phyloP scores from a whole-genome alignment of 2,113 vertebrate genomes.

The Amazona guildingii region DNA sequence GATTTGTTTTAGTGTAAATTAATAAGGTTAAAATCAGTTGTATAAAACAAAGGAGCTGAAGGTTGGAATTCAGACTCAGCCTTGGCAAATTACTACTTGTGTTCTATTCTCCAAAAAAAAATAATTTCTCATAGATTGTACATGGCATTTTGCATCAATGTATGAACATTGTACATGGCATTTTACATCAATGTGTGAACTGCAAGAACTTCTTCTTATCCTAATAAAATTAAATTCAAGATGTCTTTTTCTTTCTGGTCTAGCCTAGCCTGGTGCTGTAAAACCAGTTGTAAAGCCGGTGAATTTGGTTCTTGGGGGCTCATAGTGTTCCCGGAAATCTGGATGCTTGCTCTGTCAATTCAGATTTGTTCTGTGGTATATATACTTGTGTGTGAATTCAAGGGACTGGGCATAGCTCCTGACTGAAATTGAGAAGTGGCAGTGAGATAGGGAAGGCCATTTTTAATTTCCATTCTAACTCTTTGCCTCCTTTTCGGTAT shows the following conservation, averaged over 20 bases:
- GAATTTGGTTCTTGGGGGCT: not conserved
- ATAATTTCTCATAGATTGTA: rapidly evolving
- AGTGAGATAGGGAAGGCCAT: not conserved
- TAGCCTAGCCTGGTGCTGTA: not conserved
- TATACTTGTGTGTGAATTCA: not conserved
- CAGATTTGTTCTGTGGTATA: not conserved
- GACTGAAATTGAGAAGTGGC: not conserved
- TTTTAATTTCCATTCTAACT: not conserved
- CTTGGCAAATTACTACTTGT: not conserved
- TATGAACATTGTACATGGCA: no score
- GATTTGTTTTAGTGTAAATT: not conserved
- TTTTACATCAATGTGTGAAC: not conserved
- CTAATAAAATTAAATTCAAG: not conserved
- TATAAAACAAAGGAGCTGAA: not conserved
- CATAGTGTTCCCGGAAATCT: rapidly evolving
- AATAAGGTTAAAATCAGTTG: not conserved
- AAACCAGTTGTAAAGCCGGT: not conserved
- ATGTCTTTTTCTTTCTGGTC: not conserved
- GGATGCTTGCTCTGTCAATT: not conserved
- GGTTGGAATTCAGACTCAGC: not conserved
- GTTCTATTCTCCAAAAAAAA: not conserved
- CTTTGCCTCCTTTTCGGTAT: not conserved
- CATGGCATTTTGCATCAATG: not conserved
- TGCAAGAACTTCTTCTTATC: not conserved
- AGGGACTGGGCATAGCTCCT: not conserved